phyloP scores from a whole-genome alignment of 1,140 invertebrate species.

The Phthorimaea operculella region DNA sequence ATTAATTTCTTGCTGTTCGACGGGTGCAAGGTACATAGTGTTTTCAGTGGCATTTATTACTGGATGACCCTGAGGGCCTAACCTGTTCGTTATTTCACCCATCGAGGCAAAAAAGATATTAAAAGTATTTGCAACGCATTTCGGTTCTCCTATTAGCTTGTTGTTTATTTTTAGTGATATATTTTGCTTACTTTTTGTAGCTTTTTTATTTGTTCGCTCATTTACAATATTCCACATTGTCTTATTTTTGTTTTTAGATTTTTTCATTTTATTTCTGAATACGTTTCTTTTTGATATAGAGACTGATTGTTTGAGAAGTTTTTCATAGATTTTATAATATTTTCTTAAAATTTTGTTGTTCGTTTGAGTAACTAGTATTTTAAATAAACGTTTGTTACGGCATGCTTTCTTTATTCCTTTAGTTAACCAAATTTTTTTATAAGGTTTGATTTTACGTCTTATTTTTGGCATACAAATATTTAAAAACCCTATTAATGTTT shows the following conservation, averaged over 20 bases:
- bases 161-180: not conserved
- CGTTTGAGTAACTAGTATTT: not conserved
- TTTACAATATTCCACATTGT: constrained; percentile 1
- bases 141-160: not conserved
- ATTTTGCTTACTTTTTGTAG: not conserved
- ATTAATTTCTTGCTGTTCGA: not conserved
- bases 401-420: not conserved
- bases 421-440: not conserved
- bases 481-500: not conserved
- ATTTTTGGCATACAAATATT: not conserved
- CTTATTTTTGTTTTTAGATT: not conserved
- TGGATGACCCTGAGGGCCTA: not conserved
- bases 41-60: not conserved
- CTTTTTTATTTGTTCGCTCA: not conserved
- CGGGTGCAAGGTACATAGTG: not conserved
- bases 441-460: not conserved
- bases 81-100: not conserved
- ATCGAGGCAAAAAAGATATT: not conserved
- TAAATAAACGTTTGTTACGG: not conserved
- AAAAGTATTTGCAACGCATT: not conserved
- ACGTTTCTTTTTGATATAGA: not conserved
- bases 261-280: not conserved
- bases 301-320: not conserved
- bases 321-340: constrained; percentile 1
- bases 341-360: not conserved